These are phyloP conservation scores for Hedychridium roseum DNA, from an alignment of 2,888 invertebrate species.

Conservation along the genomic window DNA sequence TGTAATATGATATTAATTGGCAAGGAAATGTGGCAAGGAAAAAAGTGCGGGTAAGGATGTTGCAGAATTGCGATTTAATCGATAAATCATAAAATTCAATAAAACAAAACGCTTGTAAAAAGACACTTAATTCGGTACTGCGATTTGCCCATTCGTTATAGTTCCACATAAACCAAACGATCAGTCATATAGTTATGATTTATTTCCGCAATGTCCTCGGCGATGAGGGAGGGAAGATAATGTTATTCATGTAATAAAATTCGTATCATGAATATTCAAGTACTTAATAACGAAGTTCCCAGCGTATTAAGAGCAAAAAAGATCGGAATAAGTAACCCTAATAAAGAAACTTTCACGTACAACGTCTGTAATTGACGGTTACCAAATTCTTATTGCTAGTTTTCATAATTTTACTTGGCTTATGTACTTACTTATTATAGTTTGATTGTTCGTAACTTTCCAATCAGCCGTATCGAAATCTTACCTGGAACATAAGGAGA, in stretches of 20 bases:
- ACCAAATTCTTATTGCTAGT: too few relatives aligned
- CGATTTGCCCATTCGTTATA: constrained; percentile 16
- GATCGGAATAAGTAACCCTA: not conserved
- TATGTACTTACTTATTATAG: too few relatives aligned
- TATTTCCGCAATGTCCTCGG: constrained; percentile 21
- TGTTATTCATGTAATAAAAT: constrained; percentile 30
- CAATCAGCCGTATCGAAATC: too few relatives aligned
- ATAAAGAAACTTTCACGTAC: not conserved
- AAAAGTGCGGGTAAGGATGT: not conserved
- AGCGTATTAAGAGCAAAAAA: constrained; percentile 1
- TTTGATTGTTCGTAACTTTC: too few relatives aligned
- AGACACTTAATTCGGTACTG: not conserved
- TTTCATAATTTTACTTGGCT: too few relatives aligned
- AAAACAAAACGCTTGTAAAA: not conserved
- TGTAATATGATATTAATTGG: constrained; percentile 8
- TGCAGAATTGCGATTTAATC: too few relatives aligned
- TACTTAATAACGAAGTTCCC: constrained; percentile 26
- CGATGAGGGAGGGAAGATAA: constrained; percentile 22
- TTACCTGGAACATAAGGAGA: constrained; percentile 8
- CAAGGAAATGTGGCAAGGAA: constrained; percentile 1
- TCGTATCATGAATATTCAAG: constrained; percentile 28
- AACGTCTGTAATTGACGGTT: not conserved
- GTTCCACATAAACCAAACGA: constrained; percentile 24
- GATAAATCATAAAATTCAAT: not conserved
- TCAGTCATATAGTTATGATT: constrained; percentile 20